A percentile compares a stretch with the other conserved stretches of the same genome.
These are phyloP conservation scores for Trematomus loennbergii DNA, from an alignment of 2,113 vertebrate species.

Conservation along the genomic window DNA sequence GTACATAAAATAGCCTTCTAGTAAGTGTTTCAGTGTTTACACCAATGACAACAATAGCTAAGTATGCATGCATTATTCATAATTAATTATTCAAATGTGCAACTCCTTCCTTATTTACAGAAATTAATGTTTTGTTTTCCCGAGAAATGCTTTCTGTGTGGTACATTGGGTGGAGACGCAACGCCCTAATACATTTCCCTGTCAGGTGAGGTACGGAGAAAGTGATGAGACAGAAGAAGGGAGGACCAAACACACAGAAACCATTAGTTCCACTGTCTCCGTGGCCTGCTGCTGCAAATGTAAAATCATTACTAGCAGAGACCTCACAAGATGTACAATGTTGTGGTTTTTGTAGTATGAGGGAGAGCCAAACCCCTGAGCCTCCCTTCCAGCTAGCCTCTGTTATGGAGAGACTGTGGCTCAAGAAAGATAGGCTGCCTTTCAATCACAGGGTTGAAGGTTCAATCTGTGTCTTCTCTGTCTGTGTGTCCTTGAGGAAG, in stretches of 20 bases:
- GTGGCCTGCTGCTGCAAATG: conserved; percentile 35
- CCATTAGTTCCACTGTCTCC: conserved; percentile 63
- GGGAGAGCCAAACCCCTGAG: not conserved
- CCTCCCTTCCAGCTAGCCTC: not conserved
- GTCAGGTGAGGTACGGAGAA: conserved; percentile 68
- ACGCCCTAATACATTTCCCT: conserved; percentile 72
- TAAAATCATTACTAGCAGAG: conserved; percentile 37
- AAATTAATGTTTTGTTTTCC: conserved; percentile 77
- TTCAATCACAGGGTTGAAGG: too few species aligned
- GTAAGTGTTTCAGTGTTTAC: conserved; percentile 52
- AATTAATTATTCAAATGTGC: conserved; percentile 71
- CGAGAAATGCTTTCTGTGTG: conserved; percentile 58
- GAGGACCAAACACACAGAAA: conserved; percentile 62
- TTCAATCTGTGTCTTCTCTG: too few species aligned
- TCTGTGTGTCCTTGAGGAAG: too few species aligned
- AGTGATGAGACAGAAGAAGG: conserved; percentile 70
- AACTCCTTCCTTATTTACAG: conserved; percentile 66
- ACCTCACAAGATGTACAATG: conserved; percentile 15
- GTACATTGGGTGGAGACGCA: conserved; percentile 48
- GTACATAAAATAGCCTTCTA: conserved; percentile 36
- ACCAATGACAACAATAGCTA: conserved; percentile 49
- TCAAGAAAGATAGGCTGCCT: too few species aligned
- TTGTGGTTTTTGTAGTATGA: not conserved
- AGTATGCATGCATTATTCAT: conserved; percentile 72
- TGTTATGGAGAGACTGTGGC: not conserved